Conservation (phyloP, 1,140 invertebrate genomes). For the Laodelphax striatellus region DNA sequence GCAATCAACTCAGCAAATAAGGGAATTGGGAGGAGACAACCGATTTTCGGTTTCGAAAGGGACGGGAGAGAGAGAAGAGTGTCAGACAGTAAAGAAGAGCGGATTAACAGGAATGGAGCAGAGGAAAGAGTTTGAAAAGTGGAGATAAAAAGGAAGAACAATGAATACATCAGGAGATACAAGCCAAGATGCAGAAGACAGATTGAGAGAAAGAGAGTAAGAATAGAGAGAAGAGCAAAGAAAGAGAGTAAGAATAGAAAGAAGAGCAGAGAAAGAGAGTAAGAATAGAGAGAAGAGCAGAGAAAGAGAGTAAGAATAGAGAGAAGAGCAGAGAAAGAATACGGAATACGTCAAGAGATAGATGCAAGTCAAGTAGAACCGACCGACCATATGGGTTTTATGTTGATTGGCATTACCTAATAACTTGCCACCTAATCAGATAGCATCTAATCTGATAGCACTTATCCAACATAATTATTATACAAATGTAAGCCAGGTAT, state of each 20-base stretch:
- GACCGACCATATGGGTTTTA: neutral
- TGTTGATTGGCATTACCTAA: too few species aligned
- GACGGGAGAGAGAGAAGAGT: neutral
- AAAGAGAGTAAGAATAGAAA: neutral
- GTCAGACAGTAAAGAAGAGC: neutral
- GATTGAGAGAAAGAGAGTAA: too few species aligned
- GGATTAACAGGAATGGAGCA: neutral
- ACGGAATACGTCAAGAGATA: neutral
- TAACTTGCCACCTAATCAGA: too few species aligned
- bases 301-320: neutral
- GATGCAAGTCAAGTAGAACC: neutral
- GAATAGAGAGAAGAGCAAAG: neutral
- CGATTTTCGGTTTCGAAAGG: neutral
- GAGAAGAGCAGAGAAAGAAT: neutral
- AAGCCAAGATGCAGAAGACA: too few species aligned
- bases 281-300: neutral
- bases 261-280: neutral
- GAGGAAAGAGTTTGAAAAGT: neutral
- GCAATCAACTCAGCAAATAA: too few species aligned
- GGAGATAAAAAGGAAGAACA: neutral
- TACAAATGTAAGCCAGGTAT: too few species aligned
- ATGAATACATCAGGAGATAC: too few species aligned
- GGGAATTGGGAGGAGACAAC: too few species aligned
- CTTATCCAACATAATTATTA: too few species aligned
- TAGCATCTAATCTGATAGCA: too few species aligned